phyloP scores from a whole-genome alignment of 2,888 invertebrate species.

The Gari tellinella region DNA sequence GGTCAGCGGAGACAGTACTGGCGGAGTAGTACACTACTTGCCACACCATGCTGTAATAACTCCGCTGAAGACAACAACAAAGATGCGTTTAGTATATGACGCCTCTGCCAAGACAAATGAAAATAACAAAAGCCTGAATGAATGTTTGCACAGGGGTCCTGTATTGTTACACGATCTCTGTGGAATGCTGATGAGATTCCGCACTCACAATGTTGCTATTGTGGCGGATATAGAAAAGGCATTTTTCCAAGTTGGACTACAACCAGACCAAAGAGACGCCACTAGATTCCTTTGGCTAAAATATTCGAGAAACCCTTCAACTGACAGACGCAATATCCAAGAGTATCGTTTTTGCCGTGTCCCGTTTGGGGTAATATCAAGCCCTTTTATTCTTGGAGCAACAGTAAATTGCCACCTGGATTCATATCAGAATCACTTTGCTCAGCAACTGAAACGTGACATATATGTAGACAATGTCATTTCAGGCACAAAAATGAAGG shows the following conservation, averaged over 20 bases:
- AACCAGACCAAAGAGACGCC: conserved; percentile 31
- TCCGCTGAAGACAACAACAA: conserved; percentile 16
- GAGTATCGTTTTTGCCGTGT: conserved; percentile 24
- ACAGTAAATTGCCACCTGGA: conserved; percentile 24
- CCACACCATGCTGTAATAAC: conserved; percentile 36
- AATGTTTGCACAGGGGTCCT: conserved; percentile 19
- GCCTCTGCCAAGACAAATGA: conserved; percentile 14
- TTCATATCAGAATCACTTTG: conserved; percentile 1
- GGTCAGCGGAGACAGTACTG: background rate
- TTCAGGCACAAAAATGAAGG: conserved; percentile 11
- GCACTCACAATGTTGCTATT: conserved; percentile 12
- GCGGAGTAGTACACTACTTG: conserved; percentile 24
- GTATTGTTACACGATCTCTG: conserved; percentile 13
- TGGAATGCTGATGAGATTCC: conserved; percentile 28
- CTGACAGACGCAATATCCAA: conserved; percentile 13
- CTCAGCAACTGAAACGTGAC: conserved; percentile 13
- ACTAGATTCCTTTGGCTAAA: conserved; percentile 45
- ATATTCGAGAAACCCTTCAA: conserved; percentile 11
- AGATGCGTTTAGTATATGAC: conserved; percentile 23
- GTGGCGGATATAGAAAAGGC: conserved; percentile 24
- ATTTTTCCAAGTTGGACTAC: conserved; percentile 30
- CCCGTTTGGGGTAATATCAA: conserved; percentile 26
- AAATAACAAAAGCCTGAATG: conserved; percentile 17
- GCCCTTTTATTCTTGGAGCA: conserved; percentile 30
- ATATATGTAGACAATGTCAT: conserved; percentile 37